Conservation (phyloP, 30 jellyfish, hydroid and myxozoan genomes). For the Chironex yamaguchii region DNA sequence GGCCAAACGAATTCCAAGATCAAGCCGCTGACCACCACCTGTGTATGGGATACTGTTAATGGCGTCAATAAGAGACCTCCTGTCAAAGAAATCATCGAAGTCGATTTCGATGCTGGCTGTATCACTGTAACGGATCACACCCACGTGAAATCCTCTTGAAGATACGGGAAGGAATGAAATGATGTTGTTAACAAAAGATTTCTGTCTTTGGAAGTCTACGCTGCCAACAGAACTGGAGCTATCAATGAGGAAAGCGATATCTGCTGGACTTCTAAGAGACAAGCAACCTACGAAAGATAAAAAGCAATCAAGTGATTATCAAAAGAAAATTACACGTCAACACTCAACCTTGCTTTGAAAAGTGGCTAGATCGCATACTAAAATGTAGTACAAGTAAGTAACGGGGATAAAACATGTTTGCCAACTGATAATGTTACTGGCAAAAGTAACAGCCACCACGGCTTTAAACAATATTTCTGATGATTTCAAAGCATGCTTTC, state of each 20-base stretch:
- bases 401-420: no score
- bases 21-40: slow-evolving; percentile 82
- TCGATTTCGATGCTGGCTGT: slow-evolving; percentile 79
- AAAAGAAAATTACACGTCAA: neutral
- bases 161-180: slow-evolving; percentile 76
- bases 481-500: no score
- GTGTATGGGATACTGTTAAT: slow-evolving; percentile 74
- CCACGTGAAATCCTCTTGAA: slow-evolving; percentile 78
- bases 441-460: neutral
- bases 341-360: neutral
- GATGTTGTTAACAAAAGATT: slow-evolving; percentile 69
- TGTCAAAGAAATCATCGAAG: slow-evolving; percentile 72
- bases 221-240: slow-evolving; percentile 77
- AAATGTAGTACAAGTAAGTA: no score
- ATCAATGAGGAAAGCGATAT: slow-evolving; percentile 86
- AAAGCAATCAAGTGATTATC: neutral
- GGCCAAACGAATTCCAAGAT: slow-evolving; percentile 82
- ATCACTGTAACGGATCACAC: slow-evolving; percentile 77
- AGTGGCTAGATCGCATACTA: no score
- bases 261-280: slow-evolving; percentile 36
- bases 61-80: slow-evolving; percentile 42
- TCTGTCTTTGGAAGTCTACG: slow-evolving; percentile 73
- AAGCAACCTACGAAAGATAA: neutral
- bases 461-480: no score
- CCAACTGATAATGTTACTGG: no score